Percentiles rank a stretch among this genome's conserved stretches.
phyloP scores from a whole-genome alignment of 2,113 vertebrate genomes.

The Anolis sagrei region DNA sequence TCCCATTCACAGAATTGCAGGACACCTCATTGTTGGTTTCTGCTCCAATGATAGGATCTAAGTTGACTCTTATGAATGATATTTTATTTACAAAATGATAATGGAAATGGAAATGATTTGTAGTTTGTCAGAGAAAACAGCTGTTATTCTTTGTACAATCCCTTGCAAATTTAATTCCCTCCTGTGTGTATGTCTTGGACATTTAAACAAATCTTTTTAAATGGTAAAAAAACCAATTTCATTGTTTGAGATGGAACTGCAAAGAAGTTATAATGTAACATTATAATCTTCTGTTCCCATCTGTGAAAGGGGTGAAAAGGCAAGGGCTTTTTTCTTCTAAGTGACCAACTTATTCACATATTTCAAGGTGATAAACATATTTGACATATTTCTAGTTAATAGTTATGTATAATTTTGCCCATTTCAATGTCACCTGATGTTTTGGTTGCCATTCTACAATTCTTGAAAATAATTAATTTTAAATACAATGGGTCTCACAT shows the following conservation, averaged over 20 bases:
- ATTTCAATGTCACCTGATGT: neutral
- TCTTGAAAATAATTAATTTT: neutral
- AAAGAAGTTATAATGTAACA: constrained; percentile 1
- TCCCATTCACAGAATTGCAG: no score
- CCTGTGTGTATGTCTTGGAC: neutral
- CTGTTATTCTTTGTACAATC: neutral
- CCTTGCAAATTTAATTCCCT: neutral
- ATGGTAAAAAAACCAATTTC: neutral
- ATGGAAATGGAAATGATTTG: no score
- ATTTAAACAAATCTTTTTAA: neutral
- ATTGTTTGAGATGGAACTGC: neutral
- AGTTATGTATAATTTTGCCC: neutral
- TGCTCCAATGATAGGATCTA: no score
- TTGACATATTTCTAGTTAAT: constrained; percentile 2
- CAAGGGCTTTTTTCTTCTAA: neutral
- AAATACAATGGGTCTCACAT: neutral
- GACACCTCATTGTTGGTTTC: no score
- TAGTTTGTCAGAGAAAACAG: neutral
- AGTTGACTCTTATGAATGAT: no score
- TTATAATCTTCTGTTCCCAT: neutral
- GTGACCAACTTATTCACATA: neutral
- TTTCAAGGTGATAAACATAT: neutral
- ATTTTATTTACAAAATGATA: no score
- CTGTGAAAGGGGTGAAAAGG: neutral
- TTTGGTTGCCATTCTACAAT: neutral